These are phyloP conservation scores for Aplocera efformata DNA, from an alignment of 2,888 invertebrate genomes.

Conservation along the genomic window DNA sequence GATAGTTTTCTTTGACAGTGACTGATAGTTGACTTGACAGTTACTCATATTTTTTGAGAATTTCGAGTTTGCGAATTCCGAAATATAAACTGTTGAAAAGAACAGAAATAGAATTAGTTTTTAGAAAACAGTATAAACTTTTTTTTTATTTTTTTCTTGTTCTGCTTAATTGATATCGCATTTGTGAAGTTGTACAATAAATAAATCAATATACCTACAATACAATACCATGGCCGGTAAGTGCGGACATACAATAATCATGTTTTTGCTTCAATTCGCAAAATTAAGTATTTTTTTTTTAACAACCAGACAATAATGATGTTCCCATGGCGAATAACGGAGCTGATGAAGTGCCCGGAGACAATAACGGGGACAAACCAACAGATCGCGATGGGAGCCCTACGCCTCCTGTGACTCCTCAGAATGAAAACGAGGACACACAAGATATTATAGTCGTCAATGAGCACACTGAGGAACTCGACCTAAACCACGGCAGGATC, in stretches of 20 bases:
- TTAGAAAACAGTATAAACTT: too few species aligned
- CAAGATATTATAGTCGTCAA: conserved; percentile 84
- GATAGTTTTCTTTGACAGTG: too few species aligned
- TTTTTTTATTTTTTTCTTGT: too few species aligned
- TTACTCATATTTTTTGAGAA: too few species aligned
- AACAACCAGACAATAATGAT: conserved; percentile 44
- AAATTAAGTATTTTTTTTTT: conserved; percentile 2
- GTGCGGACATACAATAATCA: background rate
- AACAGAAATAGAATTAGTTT: too few species aligned
- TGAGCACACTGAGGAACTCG: conserved; percentile 86
- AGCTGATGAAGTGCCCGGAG: conserved; percentile 26
- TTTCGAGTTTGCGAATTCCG: too few species aligned
- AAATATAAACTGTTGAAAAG: too few species aligned
- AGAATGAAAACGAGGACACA: conserved; percentile 55
- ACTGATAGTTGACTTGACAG: too few species aligned
- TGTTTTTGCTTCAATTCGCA: background rate
- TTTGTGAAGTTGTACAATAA: too few species aligned
- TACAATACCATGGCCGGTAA: conserved; percentile 35
- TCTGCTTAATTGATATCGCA: too few species aligned
- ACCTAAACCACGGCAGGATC: conserved; percentile 93
- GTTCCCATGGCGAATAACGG: conserved; percentile 38
- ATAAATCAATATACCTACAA: too few species aligned
- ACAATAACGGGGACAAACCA: conserved; percentile 21
- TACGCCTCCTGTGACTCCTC: conserved; percentile 49
- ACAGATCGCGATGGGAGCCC: conserved; percentile 41